These are phyloP conservation scores for Malurus alboscapulatus DNA, from an alignment of 2,113 vertebrate genomes.

Conservation along the genomic window DNA sequence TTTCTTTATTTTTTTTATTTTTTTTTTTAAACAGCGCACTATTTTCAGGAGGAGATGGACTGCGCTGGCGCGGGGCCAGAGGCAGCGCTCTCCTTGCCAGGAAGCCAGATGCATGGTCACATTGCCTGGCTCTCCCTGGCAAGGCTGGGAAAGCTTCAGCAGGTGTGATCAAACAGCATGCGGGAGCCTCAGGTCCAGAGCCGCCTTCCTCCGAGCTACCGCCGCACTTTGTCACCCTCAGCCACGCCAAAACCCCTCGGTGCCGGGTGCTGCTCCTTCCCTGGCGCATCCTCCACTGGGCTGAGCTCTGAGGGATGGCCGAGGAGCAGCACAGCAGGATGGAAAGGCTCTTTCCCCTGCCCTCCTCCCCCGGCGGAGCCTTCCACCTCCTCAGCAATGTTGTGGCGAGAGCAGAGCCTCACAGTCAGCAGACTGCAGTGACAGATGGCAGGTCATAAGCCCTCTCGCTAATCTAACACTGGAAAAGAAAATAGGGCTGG, in stretches of 20 bases:
- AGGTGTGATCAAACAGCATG: slow-evolving; percentile 69
- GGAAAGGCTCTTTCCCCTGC: background rate
- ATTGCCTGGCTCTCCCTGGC: slow-evolving; percentile 68
- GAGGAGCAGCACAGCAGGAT: slow-evolving; percentile 15
- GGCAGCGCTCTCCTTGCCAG: slow-evolving; percentile 61
- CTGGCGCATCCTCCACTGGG: rapidly evolving
- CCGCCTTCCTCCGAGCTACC: slow-evolving; percentile 34
- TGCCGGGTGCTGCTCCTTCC: background rate
- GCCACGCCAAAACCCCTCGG: background rate
- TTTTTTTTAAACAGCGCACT: background rate
- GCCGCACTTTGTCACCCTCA: background rate
- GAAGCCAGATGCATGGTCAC: slow-evolving; percentile 70
- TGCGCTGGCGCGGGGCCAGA: background rate
- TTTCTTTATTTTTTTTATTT: background rate
- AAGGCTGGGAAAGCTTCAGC: slow-evolving; percentile 67
- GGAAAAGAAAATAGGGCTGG: slow-evolving; percentile 67
- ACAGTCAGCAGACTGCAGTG: slow-evolving; percentile 62
- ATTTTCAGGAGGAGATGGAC: slow-evolving; percentile 62
- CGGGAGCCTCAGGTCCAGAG: slow-evolving; percentile 50
- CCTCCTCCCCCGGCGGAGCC: background rate
- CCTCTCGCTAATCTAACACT: slow-evolving; percentile 66
- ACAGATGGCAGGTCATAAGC: slow-evolving; percentile 72
- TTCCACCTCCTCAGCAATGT: slow-evolving; percentile 67
- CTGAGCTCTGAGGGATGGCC: background rate
- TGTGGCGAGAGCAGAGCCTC: slow-evolving; percentile 43